Conservation (phyloP, 2,113 vertebrate species). For the Telmatochromis sp. region DNA sequence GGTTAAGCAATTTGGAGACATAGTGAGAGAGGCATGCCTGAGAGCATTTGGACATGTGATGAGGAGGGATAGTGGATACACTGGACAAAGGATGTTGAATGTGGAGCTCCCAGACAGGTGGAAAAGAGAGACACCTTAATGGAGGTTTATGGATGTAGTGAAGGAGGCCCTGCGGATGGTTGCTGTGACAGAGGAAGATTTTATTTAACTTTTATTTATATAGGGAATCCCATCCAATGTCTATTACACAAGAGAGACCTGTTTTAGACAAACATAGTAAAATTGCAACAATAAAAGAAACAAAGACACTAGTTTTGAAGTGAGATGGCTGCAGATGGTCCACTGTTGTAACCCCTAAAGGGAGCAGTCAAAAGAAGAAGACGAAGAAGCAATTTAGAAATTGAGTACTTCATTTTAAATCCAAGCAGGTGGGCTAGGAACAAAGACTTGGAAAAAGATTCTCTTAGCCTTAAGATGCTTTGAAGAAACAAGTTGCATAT, state of each 20-base stretch:
- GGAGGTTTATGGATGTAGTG: not conserved
- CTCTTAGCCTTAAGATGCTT: not conserved
- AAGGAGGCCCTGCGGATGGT: not conserved
- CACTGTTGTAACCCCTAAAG: not conserved
- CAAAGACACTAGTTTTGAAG: not conserved
- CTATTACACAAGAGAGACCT: not conserved
- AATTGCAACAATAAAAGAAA: not conserved
- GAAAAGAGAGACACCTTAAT: not conserved
- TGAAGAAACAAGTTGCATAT: not conserved
- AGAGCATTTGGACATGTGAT: not conserved
- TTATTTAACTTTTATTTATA: not conserved
- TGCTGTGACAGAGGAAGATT: not conserved
- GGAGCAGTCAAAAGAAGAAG: not conserved
- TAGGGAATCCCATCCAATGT: not conserved
- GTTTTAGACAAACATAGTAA: not conserved
- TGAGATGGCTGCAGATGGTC: not conserved
- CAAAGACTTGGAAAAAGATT: not conserved
- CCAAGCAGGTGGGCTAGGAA: not conserved
- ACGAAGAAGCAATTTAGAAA: not conserved
- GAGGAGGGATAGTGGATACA: not conserved
- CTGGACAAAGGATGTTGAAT: not conserved
- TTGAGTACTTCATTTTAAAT: not conserved
- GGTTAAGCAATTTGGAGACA: not conserved
- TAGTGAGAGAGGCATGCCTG: not conserved
- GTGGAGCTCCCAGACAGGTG: not conserved